These are phyloP conservation scores for Tachina fera DNA, from an alignment of 2,888 invertebrate genomes.

Conservation along the genomic window DNA sequence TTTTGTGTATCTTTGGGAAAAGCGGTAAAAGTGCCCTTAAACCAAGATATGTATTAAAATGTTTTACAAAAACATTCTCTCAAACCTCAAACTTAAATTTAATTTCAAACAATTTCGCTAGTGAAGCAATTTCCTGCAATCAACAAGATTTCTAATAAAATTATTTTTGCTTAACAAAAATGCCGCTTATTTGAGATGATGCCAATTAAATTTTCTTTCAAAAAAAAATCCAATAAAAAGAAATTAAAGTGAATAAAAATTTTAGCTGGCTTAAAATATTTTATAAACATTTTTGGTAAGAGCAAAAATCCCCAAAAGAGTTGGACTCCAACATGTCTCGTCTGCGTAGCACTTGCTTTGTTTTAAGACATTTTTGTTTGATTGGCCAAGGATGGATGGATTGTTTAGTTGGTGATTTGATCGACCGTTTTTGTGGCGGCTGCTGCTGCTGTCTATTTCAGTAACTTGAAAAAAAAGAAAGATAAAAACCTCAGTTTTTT, in stretches of 20 bases:
- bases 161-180: slow-evolving; percentile 31
- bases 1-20: too few relatives aligned
- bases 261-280: too few relatives aligned
- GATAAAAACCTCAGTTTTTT: slow-evolving; percentile 32
- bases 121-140: not conserved
- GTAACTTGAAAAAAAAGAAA: slow-evolving; percentile 10
- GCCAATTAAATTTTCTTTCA: slow-evolving; percentile 61
- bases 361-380: slow-evolving; percentile 41
- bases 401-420: slow-evolving; percentile 39
- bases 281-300: slow-evolving; percentile 35
- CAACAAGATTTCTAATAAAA: slow-evolving; percentile 19
- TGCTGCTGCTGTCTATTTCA: not conserved
- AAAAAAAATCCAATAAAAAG: not conserved
- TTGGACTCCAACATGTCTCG: slow-evolving; percentile 55
- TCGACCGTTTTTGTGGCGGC: slow-evolving; percentile 24
- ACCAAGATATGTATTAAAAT: too few relatives aligned
- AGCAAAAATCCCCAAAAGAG: slow-evolving; percentile 66
- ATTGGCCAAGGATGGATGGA: slow-evolving; percentile 46
- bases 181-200: slow-evolving; percentile 51
- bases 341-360: slow-evolving; percentile 32
- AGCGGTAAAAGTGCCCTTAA: too few relatives aligned
- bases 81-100: too few relatives aligned
- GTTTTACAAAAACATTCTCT: too few relatives aligned
- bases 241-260: slow-evolving; percentile 10
- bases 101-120: too few relatives aligned